Conservation (phyloP, 2,888 invertebrate genomes). For the Plebejus anna region DNA sequence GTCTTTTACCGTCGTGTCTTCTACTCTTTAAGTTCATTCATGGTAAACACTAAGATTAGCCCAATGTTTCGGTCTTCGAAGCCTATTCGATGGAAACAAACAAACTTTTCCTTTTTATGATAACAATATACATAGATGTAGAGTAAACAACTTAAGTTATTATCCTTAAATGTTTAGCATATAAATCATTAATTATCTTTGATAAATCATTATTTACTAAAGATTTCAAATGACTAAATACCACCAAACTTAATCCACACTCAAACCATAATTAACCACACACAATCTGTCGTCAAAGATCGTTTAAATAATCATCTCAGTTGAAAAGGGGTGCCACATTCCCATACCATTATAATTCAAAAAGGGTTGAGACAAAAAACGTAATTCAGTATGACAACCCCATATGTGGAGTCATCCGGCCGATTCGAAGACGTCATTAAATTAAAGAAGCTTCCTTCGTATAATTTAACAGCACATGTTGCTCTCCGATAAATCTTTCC, state of each 20-base stretch:
- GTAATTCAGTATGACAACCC: conserved; percentile 58
- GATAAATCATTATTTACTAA: not conserved
- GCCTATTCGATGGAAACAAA: too few species aligned
- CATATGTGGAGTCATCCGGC: conserved; percentile 55
- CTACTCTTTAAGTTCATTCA: too few species aligned
- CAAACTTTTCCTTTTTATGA: too few species aligned
- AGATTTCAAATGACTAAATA: not conserved
- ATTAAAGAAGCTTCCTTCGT: conserved; percentile 58
- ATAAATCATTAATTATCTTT: not conserved
- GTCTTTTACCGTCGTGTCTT: too few species aligned
- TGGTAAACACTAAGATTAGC: too few species aligned
- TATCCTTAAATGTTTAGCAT: too few species aligned
- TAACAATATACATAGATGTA: too few species aligned
- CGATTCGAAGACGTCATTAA: conserved; percentile 56
- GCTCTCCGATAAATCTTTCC: conserved; percentile 65
- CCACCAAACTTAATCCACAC: not conserved
- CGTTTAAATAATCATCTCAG: conserved; percentile 7
- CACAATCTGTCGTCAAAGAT: conserved; percentile 4
- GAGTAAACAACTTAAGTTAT: too few species aligned
- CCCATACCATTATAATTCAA: conserved; percentile 69
- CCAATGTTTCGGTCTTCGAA: too few species aligned
- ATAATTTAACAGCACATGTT: conserved; percentile 71
- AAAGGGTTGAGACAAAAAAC: conserved; percentile 71
- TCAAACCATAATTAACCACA: conserved; percentile 3
- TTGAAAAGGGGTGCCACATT: conserved; percentile 49